Base-by-base conservation (phyloP, 2,888 invertebrate species). In the Cerceris rybyensis region DNA sequence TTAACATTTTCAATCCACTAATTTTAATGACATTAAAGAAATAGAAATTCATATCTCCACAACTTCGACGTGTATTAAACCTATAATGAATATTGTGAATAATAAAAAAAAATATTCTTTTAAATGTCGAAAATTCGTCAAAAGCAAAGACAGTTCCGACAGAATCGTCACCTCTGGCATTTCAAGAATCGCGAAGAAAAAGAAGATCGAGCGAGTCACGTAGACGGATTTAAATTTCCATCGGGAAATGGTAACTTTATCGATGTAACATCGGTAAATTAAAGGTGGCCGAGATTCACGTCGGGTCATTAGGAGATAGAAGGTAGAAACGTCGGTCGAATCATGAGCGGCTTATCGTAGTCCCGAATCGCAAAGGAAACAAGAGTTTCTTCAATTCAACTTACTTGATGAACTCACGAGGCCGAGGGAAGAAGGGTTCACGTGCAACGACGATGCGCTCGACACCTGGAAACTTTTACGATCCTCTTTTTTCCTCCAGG, bases 371-470 rank as follows among this genome's bases (percentile, higher is more conserved):
- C 80, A 85, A 88, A 88, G 84, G 85, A 84, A 88, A 84, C 79
- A 85, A 90, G 86, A 84, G 80, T 81, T 74, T 79, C 86, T 87
- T 86, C 89, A 88, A 89, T 90, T 85, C 87, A 89, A 90, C 88
- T 90, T 89, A 78, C 81, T 87, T 87, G 88, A 90, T 88, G 88
- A 89, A 88, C 82, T 82, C 75, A 60, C 69, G 63, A 63, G 39
- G 75, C 68, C 61, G 55, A 67, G 74, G 69, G 71, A 52, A 54
- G 66, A 66, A 72, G 61, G 64, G 81, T 70, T 83, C 60, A 84
- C 81, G 78, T 83, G 86, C 86, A 66, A 65, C 84, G 75, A 78
- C 74, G 70, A 70, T 57, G 78, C 60, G 60, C 65, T 78, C 85
- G 86, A 86, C 82, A 83, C 85, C 85, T 86, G 80, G 8, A 76